These are phyloP conservation scores for Neodontobutis hainanensis DNA, from an alignment of 2,113 vertebrate species.

Conservation along the genomic window DNA sequence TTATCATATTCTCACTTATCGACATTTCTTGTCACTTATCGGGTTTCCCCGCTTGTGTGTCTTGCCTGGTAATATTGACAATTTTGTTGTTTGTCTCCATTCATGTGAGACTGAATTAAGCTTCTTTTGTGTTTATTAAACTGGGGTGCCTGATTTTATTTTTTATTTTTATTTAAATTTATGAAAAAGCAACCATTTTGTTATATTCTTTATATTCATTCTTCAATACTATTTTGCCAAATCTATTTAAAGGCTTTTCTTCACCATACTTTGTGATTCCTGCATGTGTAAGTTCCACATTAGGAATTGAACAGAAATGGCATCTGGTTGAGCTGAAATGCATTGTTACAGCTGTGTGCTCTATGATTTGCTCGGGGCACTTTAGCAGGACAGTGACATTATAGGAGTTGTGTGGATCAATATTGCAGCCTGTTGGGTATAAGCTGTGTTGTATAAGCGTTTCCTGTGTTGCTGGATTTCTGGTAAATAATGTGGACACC, in stretches of 20 bases:
- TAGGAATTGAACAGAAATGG: not conserved
- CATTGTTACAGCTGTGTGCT: not conserved
- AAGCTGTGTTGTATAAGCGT: conserved; percentile 7
- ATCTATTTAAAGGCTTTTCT: too few relatives aligned
- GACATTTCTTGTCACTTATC: conserved; percentile 22
- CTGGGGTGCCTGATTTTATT: not conserved
- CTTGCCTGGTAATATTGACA: conserved; percentile 26
- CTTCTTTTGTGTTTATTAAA: conserved; percentile 11
- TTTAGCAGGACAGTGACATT: conserved; percentile 13
- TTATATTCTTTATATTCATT: too few relatives aligned
- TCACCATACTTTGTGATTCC: too few relatives aligned
- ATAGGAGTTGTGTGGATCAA: conserved; percentile 2
- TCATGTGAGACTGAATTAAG: conserved; percentile 1
- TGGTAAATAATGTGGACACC: not conserved
- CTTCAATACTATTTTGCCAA: too few relatives aligned
- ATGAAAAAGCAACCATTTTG: too few relatives aligned
- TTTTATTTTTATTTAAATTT: not conserved
- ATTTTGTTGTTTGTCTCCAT: conserved; percentile 22
- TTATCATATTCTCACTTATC: conserved; percentile 22
- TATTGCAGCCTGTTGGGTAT: conserved; percentile 11
- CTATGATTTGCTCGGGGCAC: conserved; percentile 8
- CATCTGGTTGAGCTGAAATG: not conserved
- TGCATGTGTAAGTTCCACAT: not conserved
- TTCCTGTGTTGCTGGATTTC: not conserved
- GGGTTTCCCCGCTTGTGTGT: not conserved